Base-by-base conservation (phyloP, 2,113 vertebrate species). In the Porphyrio hochstetteri region DNA sequence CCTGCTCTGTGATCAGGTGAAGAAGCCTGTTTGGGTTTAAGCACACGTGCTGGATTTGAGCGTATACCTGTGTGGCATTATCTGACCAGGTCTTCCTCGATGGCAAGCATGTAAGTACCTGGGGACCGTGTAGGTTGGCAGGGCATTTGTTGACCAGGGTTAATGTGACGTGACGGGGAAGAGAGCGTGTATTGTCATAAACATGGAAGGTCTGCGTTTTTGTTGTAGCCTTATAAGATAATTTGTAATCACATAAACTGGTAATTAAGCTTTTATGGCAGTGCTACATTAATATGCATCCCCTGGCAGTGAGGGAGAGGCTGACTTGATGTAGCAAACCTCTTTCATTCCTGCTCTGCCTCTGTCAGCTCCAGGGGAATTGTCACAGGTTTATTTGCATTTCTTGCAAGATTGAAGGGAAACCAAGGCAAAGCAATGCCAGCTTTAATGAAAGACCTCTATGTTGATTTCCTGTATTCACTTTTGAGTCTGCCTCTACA, bases 21-120 rank as follows among this genome's bases (percentile, higher is more conserved):
- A 96, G 48, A 5, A 94, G 48, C 11, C 36, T 88, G 0, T 90
- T 75, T 91, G 88, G 75, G 60, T 91, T 78, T 77, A 79, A 61
- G 68, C 35, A 25, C 88, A 59, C 28, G 81, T 91, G 91, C 86
- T 0, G 1, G 83, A 67, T 48, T 89, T 82, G 65, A 84, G 52
- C 1, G 0, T 16, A 2, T 13, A 8, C 19, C 87, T 38, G 69
- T 65, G 68, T 1, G 3, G 70, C 77, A 53, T 46, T 92, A 64
- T 69, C 93, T 88, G 78, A 35, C 48, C 77, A 63, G 56, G 67
- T 85, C 42, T 76, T 91, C 55, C 91, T 84, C 69, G 7, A 97
- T 97, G 96, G 97, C 97, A 93, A 25, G 68, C 91, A 95, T 13
- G 97, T 97, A 96, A 97, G 97, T 97, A 93, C 36, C 92, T 70